Conservation (phyloP, 1,140 invertebrate species). For the Doryteuthis pealeii region DNA sequence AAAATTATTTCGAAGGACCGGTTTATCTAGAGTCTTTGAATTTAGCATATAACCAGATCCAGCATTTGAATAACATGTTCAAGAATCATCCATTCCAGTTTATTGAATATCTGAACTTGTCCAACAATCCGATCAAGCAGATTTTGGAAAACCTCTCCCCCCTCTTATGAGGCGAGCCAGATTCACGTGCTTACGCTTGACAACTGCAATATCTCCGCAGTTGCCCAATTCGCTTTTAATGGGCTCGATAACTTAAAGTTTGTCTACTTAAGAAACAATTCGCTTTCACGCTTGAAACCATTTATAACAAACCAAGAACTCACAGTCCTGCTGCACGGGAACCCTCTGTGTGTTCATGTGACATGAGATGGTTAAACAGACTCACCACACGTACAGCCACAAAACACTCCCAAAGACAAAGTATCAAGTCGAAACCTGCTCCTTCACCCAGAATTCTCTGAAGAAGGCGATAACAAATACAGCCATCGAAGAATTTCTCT, state of each 20-base stretch:
- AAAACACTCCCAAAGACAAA: neutral
- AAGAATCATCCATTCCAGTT: neutral
- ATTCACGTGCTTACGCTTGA: neutral
- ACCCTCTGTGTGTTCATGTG: neutral
- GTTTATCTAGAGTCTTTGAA: neutral
- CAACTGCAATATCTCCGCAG: neutral
- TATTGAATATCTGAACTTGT: neutral
- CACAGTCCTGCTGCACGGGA: neutral
- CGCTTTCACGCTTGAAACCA: neutral
- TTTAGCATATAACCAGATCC: neutral
- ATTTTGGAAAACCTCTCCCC: neutral
- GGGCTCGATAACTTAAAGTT: neutral
- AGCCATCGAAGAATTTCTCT: neutral
- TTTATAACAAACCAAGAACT: neutral
- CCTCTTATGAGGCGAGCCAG: neutral
- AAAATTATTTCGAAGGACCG: neutral
- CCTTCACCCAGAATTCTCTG: neutral
- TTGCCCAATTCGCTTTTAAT: slow-evolving; percentile 1
- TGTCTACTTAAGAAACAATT: neutral
- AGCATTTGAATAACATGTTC: neutral
- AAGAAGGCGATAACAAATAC: neutral
- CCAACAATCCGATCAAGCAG: neutral
- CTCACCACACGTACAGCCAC: neutral
- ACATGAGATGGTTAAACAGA: slow-evolving; percentile 1
- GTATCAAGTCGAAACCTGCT: neutral